Evolutionary conservation across 2,888 invertebrate genomes (phyloP), one percentile per base, ranked within the genome.

Genomic region (Oscheius sp.): DNA sequence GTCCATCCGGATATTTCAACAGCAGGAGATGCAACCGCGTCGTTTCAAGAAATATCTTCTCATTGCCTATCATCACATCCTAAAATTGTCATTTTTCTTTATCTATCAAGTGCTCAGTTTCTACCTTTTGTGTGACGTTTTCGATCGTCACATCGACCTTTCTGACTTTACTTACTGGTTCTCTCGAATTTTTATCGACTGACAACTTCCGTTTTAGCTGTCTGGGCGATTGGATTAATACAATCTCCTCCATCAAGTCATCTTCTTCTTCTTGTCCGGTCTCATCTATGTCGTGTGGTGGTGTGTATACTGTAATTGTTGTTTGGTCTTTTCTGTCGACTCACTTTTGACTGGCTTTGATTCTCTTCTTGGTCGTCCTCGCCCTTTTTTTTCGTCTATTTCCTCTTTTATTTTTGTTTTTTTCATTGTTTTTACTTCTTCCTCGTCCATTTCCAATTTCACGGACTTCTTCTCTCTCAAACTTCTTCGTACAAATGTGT

Each of bases 1-100:
- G 49, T 5, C 49, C 49, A 13, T 49, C 21, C 21, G 55, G 13
- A 5, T 55, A 12, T 23, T 55, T 25, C 55, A 61, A n/a, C 3
- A 13, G 21, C 23, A 25, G 21, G 23, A 55, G 21, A 23, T 55
- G 25, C 21, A 55, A 3, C 18, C 25, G n/a, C 21, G 61, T 61
- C 21, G 18, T 43, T 45, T 61, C 61, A 13, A 61, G 18, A 21
- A 43, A 61, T 1, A 61, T 45, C 21, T 43, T 18, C 45, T 61
- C 61, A 21, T 61, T 61, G 16, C 35, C n/a, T 7, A 61, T 13
- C 21, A 61, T 61, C 12, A 61, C 41, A 41, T 61, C 61, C 61
- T 61, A 45, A 18, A 61, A 41, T n/a, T 5, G 41, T 35, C n/a
- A 13, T 45, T 45, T 45, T 12, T 45, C n/a, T n/a, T n/a, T n/a